A percentile compares a stretch with the other conserved stretches of the same genome.
These are phyloP conservation scores for Gastrophryne carolinensis DNA, from an alignment of 2,797 vertebrate species.

Conservation along the genomic window DNA sequence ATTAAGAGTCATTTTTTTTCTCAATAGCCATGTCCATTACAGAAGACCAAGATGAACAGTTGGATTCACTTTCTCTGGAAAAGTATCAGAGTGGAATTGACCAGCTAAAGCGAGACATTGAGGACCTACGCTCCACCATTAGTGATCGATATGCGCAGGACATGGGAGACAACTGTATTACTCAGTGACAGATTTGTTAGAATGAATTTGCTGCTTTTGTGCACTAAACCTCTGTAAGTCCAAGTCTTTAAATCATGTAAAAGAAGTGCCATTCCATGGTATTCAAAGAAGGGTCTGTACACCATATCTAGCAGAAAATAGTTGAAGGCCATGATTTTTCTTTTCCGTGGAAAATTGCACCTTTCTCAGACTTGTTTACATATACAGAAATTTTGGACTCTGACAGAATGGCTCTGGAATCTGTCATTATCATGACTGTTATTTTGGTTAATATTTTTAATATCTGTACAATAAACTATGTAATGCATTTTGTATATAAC, in stretches of 20 bases:
- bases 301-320: background rate
- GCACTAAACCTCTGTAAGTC: background rate
- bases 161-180: slow-evolving; percentile 98
- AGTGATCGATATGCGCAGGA: slow-evolving; percentile 96
- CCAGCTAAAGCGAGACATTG: slow-evolving; percentile 86
- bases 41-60: slow-evolving; percentile 77
- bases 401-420: background rate
- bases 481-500: background rate
- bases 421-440: background rate
- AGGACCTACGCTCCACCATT: slow-evolving; percentile 88
- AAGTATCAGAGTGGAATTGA: slow-evolving; percentile 85
- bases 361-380: background rate
- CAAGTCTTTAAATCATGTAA: background rate
- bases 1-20: too few relatives aligned
- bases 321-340: background rate
- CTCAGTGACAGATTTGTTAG: slow-evolving; percentile 72
- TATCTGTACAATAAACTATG: slow-evolving; percentile 7
- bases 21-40: background rate
- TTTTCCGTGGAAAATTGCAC: background rate
- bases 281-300: background rate
- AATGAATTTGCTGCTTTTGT: background rate
- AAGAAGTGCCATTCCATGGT: background rate
- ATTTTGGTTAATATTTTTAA: background rate
- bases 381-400: background rate
- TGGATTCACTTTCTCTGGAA: slow-evolving; percentile 80